These are phyloP conservation scores for Dendronephthya gigantea DNA, from an alignment of 64 coral and sea anemone genomes.

Conservation along the genomic window DNA sequence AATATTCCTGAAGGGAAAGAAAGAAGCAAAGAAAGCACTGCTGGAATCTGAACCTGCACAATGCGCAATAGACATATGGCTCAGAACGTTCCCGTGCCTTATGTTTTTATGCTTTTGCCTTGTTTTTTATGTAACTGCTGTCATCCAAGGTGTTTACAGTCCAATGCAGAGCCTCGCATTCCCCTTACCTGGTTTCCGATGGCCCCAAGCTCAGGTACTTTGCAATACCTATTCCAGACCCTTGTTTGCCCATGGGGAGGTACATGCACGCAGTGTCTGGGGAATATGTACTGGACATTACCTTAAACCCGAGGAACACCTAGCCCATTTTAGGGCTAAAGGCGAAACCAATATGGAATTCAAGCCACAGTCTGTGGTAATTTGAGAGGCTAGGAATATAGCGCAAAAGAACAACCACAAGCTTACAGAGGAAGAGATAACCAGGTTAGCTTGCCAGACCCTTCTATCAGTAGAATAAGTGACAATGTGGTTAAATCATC, in stretches of 20 bases:
- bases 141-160: conserved; percentile 29
- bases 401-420: background rate
- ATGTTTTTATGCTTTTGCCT: conserved; percentile 39
- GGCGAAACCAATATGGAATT: background rate
- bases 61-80: conserved; percentile 49
- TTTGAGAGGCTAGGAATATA: background rate
- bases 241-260: conserved; percentile 19
- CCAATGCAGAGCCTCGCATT: background rate
- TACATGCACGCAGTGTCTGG: background rate
- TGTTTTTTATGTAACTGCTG: conserved; percentile 6
- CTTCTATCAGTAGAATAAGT: conserved; percentile 30
- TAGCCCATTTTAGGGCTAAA: background rate
- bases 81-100: conserved; percentile 1
- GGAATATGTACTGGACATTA: background rate
- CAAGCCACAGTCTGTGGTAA: background rate
- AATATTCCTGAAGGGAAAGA: conserved; percentile 51
- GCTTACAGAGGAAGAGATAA: background rate
- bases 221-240: conserved; percentile 22
- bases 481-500: conserved; percentile 31
- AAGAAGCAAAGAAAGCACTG: conserved; percentile 32
- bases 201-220: conserved; percentile 8
- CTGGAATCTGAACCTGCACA: background rate
- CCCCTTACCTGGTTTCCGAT: conserved; percentile 17
- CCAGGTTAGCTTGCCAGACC: conserved; percentile 11
- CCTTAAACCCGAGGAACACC: background rate